Conservation (phyloP, 2,888 invertebrate species). For the Sceliomorpha sp. region DNA sequence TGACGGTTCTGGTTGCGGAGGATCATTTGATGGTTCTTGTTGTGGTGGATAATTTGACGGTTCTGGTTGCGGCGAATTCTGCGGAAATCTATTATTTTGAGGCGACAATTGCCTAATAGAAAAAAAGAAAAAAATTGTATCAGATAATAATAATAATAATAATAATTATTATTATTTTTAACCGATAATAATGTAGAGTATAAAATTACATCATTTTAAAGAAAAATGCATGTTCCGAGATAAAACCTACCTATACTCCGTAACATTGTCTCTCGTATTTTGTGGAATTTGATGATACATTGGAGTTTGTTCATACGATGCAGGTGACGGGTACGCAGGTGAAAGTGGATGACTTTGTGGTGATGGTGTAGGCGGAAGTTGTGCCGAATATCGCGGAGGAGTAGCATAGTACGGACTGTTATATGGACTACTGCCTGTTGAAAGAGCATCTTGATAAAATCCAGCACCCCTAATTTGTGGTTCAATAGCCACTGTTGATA, state of each 20-base stretch:
- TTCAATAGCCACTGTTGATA: constrained; percentile 86
- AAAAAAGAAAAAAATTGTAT: not conserved
- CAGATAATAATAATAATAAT: too few relatives aligned
- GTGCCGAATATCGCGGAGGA: constrained; percentile 86
- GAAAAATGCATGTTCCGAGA: too few relatives aligned
- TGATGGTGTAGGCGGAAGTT: constrained; percentile 85
- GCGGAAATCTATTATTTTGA: constrained; percentile 63
- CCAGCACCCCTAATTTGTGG: constrained; percentile 90
- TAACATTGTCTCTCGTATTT: constrained; percentile 42
- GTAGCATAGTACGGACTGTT: constrained; percentile 83
- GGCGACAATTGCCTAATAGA: constrained; percentile 64
- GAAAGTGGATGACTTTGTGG: constrained; percentile 83
- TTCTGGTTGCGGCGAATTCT: constrained; percentile 63
- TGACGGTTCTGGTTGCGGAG: constrained; percentile 64
- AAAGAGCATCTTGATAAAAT: constrained; percentile 94
- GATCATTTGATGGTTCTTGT: too few relatives aligned
- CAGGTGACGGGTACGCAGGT: constrained; percentile 83
- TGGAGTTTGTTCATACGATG: constrained; percentile 72
- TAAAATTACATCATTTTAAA: not conserved
- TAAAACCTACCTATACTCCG: constrained; percentile 38
- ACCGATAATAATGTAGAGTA: not conserved
- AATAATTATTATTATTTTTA: constrained; percentile 1
- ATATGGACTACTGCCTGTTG: constrained; percentile 90
- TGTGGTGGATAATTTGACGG: constrained; percentile 68
- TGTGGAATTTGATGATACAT: constrained; percentile 71